Base-by-base conservation (phyloP, 2,797 vertebrate genomes). In the Onychomys arenicola region DNA sequence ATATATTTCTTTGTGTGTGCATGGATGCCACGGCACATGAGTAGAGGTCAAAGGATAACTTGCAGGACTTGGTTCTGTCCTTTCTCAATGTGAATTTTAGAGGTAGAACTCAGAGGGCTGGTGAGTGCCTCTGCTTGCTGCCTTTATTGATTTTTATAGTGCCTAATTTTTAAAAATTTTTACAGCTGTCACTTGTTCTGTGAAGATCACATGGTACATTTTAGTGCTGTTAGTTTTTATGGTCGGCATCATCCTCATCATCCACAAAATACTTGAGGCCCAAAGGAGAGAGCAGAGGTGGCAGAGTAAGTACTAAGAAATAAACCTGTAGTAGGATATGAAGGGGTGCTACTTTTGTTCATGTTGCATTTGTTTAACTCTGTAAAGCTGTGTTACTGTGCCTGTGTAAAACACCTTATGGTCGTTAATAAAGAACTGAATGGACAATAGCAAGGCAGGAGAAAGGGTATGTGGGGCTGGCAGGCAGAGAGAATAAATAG, bases 181-280 rank as follows among this genome's bases (percentile, higher is more conserved):
- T 97, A 98, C 99, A 98, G 98, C 99, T 98, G 98, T 99, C 80
- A 96, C 81, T 80, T 98, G 98, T 96, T 46, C 97, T 61, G 97
- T 91, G 85, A 99, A 98, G 97, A 98, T 98, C 76, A 95, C 98
- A 90, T 99, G 99, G 99, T 96, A 99, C 93, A 78, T 96, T 97
- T 98, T 99, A 96, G 96, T 99, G 95, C 83, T 98, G 65, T 80
- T 98, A 67, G 97, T 99, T 94, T 95, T 99, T 95, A 87, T 99
- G 95, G 90, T 98, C 93, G 97, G 98, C n/a, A 5, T 99, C 94
- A 97, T 96, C 37, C 6, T 96, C 0, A 97, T 98, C 89, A 55
- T 98, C 46, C 85, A 95, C 96, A 97, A 98, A 97, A 97, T 99
- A 94, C 95, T 98, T 95, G 93, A 98, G 97, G 97, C 93, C 78